These are phyloP conservation scores for Lanistes nyassanus DNA, from an alignment of 1,140 invertebrate species.

Conservation along the genomic window DNA sequence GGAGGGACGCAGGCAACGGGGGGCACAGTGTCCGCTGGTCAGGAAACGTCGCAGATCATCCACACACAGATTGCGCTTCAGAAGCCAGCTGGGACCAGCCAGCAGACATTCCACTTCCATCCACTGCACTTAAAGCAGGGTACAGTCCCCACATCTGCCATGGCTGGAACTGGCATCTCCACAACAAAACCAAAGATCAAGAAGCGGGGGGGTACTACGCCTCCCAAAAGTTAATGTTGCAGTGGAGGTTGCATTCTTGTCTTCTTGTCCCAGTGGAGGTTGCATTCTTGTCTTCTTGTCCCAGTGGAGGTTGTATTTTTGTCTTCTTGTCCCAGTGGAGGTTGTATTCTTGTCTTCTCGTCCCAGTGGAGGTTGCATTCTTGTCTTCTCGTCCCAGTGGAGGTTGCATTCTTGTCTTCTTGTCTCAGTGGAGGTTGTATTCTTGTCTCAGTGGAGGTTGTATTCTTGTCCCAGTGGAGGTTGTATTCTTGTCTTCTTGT, in stretches of 20 bases:
- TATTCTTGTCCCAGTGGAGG: no score
- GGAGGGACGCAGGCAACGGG: conserved; percentile 26
- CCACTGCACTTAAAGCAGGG: conserved; percentile 70
- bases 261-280: no score
- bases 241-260: not conserved
- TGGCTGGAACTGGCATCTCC: conserved; percentile 57
- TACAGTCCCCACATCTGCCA: conserved; percentile 72
- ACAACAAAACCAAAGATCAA: conserved; percentile 54
- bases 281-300: no score
- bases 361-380: no score
- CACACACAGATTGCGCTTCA: conserved; percentile 38
- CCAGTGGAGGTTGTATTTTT: no score
- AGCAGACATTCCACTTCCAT: conserved; percentile 50
- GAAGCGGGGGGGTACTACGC: conserved; percentile 57
- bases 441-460: no score
- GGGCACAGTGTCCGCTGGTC: conserved; percentile 32
- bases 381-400: no score
- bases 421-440: no score
- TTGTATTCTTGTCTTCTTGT: no score
- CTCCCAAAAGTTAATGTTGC: conserved; percentile 43
- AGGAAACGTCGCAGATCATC: conserved; percentile 23
- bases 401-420: no score
- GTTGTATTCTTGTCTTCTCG: no score
- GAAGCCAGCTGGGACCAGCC: conserved; percentile 35
- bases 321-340: no score